Conservation (phyloP, 2,797 vertebrate genomes). For the Catamblyrhynchus diadema region DNA sequence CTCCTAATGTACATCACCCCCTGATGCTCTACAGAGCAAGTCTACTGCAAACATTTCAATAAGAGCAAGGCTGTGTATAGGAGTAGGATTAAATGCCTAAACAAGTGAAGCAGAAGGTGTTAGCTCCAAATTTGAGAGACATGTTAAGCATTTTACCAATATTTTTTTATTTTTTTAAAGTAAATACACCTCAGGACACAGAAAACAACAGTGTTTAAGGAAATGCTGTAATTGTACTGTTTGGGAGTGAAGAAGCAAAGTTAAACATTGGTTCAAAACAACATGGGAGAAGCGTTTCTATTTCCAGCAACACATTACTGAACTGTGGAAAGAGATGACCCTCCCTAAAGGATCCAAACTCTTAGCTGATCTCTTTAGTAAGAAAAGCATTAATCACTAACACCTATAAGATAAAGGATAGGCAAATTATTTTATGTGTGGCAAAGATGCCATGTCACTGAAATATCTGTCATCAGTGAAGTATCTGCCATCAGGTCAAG, state of each 20-base stretch:
- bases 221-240: neutral
- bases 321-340: neutral
- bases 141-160: neutral
- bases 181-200: neutral
- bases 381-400: neutral
- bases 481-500: neutral
- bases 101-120: neutral
- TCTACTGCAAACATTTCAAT: neutral
- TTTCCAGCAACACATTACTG: neutral
- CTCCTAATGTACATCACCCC: neutral
- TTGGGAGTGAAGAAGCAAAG: neutral
- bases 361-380: neutral
- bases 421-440: neutral
- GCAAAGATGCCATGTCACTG: neutral
- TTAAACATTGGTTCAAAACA: neutral
- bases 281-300: neutral
- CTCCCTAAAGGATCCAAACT: neutral
- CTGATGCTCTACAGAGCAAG: neutral
- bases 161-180: rapidly evolving
- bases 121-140: neutral
- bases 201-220: neutral
- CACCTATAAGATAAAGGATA: neutral
- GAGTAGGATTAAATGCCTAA: neutral
- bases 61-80: neutral
- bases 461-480: neutral